Evolutionary conservation across 2,888 invertebrate species (phyloP).

Genomic region (Macrophya alboannulata): DNA sequence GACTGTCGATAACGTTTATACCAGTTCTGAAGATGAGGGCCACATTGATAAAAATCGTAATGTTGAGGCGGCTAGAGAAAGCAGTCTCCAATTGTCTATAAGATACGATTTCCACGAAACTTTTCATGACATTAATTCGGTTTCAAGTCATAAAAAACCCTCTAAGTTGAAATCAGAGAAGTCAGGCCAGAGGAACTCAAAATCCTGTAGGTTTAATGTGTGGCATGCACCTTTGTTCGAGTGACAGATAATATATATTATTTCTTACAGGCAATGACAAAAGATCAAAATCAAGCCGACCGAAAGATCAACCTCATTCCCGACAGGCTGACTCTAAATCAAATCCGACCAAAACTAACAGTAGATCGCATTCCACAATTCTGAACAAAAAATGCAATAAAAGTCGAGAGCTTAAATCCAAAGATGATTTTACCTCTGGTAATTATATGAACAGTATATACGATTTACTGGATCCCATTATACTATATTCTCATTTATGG

Average conservation of each 20-base stretch:
- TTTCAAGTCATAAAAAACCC: not conserved
- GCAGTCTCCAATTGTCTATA: not conserved
- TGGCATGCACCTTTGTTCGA: slow-evolving; percentile 4
- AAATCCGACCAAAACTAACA: slow-evolving; percentile 18
- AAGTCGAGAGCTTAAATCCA: not conserved
- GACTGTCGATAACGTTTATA: slow-evolving; percentile 15
- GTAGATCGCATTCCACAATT: not conserved
- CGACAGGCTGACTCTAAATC: slow-evolving; percentile 1
- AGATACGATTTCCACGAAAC: not conserved
- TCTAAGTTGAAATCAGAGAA: not conserved
- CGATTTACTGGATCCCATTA: slow-evolving; percentile 13
- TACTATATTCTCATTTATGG: not conserved
- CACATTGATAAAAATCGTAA: not conserved
- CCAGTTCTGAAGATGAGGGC: slow-evolving; percentile 6
- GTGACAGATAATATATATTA: not conserved
- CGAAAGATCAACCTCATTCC: not conserved
- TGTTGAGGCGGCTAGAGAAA: not conserved
- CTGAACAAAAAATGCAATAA: not conserved
- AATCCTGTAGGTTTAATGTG: not conserved
- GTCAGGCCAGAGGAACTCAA: slow-evolving; percentile 6
- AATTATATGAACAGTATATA: slow-evolving; percentile 2
- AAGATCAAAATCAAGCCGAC: slow-evolving; percentile 4
- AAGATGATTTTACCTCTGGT: slow-evolving; percentile 13
- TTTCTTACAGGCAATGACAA: not conserved
- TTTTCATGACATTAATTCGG: not conserved